These are phyloP conservation scores for Apamea epomidion DNA, from an alignment of 2,888 invertebrate genomes.

Conservation along the genomic window DNA sequence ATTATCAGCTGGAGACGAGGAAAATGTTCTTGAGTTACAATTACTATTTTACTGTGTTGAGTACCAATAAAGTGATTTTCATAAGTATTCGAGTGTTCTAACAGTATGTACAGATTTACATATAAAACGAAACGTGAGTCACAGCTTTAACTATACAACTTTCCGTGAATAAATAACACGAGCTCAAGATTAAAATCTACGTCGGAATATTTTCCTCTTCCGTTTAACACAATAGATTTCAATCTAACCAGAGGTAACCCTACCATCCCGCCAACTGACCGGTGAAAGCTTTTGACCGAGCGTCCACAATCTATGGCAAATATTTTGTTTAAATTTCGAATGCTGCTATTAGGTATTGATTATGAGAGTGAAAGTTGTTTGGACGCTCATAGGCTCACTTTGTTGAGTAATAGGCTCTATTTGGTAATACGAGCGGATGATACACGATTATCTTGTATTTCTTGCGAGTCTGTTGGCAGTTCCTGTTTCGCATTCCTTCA, in stretches of 20 bases:
- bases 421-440: conserved; percentile 58
- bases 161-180: background rate
- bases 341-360: conserved; percentile 54
- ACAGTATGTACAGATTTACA: too few relatives aligned
- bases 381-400: conserved; percentile 49
- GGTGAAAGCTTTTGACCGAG: conserved; percentile 64
- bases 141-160: background rate
- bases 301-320: conserved; percentile 66
- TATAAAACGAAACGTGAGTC: background rate
- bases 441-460: conserved; percentile 50
- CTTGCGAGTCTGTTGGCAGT: conserved; percentile 45
- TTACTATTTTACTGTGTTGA: too few relatives aligned
- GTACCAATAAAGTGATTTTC: too few relatives aligned
- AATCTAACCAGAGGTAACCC: conserved; percentile 36
- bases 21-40: too few relatives aligned
- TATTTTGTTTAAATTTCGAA: conserved; percentile 64
- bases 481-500: conserved; percentile 43
- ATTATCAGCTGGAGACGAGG: too few relatives aligned
- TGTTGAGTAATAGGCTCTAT: conserved; percentile 62
- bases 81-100: too few relatives aligned
- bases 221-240: conserved; percentile 7
- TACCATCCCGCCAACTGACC: conserved; percentile 36
- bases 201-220: conserved; percentile 21
- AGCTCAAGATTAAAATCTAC: conserved; percentile 4
- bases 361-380: conserved; percentile 67